phyloP scores from a whole-genome alignment of 2,797 vertebrate genomes.

The Podarcis lilfordi region DNA sequence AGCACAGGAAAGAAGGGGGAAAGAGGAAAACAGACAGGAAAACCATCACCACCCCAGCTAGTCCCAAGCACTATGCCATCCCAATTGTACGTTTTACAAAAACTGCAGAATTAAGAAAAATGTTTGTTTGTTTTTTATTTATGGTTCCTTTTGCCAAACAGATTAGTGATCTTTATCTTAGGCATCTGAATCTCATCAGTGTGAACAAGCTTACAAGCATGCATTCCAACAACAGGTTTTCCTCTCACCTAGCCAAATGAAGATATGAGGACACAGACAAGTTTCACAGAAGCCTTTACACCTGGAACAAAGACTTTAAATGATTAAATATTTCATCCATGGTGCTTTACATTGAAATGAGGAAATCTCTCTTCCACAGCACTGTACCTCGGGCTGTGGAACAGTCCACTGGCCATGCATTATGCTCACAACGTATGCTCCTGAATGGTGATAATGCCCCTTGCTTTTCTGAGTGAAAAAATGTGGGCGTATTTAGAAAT shows the following conservation, averaged over 20 bases:
- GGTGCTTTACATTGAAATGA: neutral
- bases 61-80: neutral
- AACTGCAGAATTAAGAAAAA: neutral
- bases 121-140: neutral
- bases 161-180: neutral
- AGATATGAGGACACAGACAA: neutral
- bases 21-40: too few relatives aligned
- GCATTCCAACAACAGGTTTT: neutral
- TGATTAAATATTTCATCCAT: neutral
- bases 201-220: neutral
- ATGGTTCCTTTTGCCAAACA: neutral
- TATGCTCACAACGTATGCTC: too few relatives aligned
- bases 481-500: too few relatives aligned
- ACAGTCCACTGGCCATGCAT: too few relatives aligned
- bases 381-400: neutral
- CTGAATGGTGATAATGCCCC: too few relatives aligned
- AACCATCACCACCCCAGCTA: too few relatives aligned
- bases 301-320: neutral
- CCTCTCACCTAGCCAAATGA: neutral
- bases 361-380: neutral
- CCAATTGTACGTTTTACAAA: neutral
- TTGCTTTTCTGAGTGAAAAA: too few relatives aligned
- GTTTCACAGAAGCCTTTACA: neutral
- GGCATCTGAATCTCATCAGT: neutral
- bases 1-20: too few relatives aligned